These are phyloP conservation scores for Dicycla oo DNA, from an alignment of 2,888 invertebrate species.

Conservation along the genomic window DNA sequence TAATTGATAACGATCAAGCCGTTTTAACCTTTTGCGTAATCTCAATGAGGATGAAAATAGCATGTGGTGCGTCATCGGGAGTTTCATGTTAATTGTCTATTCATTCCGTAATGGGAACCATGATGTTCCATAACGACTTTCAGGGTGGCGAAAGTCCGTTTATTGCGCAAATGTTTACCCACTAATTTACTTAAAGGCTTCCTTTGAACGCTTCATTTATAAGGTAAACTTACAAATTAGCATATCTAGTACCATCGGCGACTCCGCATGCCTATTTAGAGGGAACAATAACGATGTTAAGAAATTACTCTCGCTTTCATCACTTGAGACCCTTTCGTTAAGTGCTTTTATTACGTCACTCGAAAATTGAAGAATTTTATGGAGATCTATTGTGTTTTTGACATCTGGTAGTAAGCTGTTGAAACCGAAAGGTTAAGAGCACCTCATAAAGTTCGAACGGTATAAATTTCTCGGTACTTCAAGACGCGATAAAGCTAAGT, in stretches of 20 bases:
- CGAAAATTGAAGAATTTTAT: slow-evolving; percentile 55
- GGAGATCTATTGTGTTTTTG: slow-evolving; percentile 54
- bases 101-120: slow-evolving; percentile 49
- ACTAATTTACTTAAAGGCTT: slow-evolving; percentile 66
- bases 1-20: slow-evolving; percentile 60
- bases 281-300: slow-evolving; percentile 70
- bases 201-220: slow-evolving; percentile 61
- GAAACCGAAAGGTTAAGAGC: slow-evolving; percentile 48
- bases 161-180: slow-evolving; percentile 64
- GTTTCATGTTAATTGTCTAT: slow-evolving; percentile 52
- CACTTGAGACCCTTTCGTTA: slow-evolving; percentile 58
- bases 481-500: slow-evolving; percentile 49
- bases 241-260: slow-evolving; percentile 73
- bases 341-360: slow-evolving; percentile 58
- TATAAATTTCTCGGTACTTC: slow-evolving; percentile 36
- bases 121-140: slow-evolving; percentile 49
- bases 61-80: slow-evolving; percentile 58
- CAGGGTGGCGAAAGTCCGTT: slow-evolving; percentile 69
- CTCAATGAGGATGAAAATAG: slow-evolving; percentile 56
- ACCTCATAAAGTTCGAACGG: slow-evolving; percentile 35
- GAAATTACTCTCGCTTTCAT: slow-evolving; percentile 65
- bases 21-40: slow-evolving; percentile 58
- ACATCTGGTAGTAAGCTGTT: slow-evolving; percentile 50
- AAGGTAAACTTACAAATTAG: slow-evolving; percentile 67
- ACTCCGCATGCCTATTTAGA: slow-evolving; percentile 60